Conservation (phyloP, 1,140 invertebrate genomes). For the Leptinotarsa undecemlineata region DNA sequence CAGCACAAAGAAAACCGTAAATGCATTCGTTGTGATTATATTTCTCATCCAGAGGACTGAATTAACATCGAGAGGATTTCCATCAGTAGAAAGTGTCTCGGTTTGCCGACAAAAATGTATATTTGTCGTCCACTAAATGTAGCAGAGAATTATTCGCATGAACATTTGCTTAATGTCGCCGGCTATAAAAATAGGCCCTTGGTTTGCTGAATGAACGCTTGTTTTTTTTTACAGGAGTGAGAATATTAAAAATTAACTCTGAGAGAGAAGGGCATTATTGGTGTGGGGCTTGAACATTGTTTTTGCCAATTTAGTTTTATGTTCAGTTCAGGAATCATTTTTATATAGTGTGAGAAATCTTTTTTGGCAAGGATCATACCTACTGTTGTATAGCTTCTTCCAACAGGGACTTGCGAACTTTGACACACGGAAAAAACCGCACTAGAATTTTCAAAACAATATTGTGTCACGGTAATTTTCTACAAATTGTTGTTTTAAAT, state of each 20-base stretch:
- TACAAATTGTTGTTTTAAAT: no score
- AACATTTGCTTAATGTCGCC: constrained; percentile 34
- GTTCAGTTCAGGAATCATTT: no score
- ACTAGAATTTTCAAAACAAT: no score
- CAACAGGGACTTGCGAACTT: no score
- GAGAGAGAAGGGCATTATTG: no score
- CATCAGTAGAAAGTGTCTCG: background rate
- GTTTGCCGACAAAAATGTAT: constrained; percentile 24
- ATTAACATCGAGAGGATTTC: background rate
- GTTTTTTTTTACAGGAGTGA: background rate
- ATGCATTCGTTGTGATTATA: background rate
- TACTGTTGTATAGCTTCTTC: no score
- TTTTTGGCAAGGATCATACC: no score
- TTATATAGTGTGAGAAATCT: no score
- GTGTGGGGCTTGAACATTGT: no score
- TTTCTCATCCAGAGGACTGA: background rate
- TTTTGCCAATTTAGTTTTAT: no score
- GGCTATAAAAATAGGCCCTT: constrained; percentile 35
- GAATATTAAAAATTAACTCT: background rate
- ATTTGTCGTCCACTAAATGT: constrained; percentile 26
- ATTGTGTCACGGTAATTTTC: no score
- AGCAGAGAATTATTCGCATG: constrained; percentile 24
- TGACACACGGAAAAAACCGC: no score
- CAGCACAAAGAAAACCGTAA: background rate
- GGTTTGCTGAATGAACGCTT: background rate